These are phyloP conservation scores for Spilosoma lubricipeda DNA, from an alignment of 2,888 invertebrate genomes.

Conservation along the genomic window DNA sequence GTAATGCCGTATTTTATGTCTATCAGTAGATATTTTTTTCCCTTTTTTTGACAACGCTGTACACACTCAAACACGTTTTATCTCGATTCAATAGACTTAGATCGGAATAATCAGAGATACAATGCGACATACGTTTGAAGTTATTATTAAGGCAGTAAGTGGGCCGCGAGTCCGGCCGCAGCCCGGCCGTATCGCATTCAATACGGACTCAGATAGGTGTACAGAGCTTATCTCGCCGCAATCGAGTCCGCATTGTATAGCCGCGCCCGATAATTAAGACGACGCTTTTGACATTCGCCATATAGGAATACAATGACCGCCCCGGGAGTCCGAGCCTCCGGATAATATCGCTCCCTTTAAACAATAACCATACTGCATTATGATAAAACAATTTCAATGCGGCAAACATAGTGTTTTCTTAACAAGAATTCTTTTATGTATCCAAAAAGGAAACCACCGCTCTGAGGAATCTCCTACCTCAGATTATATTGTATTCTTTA, in stretches of 20 bases:
- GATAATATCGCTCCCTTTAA: conserved; percentile 83
- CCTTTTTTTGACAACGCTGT: conserved; percentile 57
- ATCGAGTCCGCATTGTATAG: conserved; percentile 84
- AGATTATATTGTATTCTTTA: conserved; percentile 20
- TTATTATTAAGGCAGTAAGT: conserved; percentile 82
- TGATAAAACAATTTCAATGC: conserved; percentile 84
- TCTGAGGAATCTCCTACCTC: conserved; percentile 59
- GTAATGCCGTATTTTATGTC: conserved; percentile 26
- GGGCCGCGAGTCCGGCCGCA: conserved; percentile 61
- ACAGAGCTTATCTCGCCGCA: conserved; percentile 82
- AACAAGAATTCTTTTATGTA: conserved; percentile 76
- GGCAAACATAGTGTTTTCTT: conserved; percentile 80
- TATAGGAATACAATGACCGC: conserved; percentile 86
- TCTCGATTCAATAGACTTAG: conserved; percentile 79
- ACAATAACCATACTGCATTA: conserved; percentile 83
- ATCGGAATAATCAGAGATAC: conserved; percentile 82
- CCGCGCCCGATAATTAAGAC: conserved; percentile 86
- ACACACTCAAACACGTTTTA: conserved; percentile 73
- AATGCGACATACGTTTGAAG: conserved; percentile 83
- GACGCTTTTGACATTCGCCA: conserved; percentile 86
- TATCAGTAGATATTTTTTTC: conserved; percentile 18
- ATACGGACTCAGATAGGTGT: conserved; percentile 76
- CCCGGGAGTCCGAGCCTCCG: conserved; percentile 76
- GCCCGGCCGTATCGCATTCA: conserved; percentile 72
- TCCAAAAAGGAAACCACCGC: conserved; percentile 60